phyloP scores from a whole-genome alignment of 2,113 vertebrate genomes.

The Eulacestoma nigropectus region DNA sequence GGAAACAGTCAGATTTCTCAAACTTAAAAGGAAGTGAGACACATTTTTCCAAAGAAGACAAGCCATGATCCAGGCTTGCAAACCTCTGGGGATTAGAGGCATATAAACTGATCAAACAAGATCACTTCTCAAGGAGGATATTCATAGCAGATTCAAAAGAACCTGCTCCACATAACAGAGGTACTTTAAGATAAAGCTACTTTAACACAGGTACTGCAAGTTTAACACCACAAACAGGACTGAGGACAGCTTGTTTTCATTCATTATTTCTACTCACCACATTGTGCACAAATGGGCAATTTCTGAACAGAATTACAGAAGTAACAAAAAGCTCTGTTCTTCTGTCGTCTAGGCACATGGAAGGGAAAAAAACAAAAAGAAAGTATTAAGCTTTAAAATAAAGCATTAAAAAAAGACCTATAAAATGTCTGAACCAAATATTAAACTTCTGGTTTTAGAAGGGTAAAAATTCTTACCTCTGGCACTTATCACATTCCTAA shows the following conservation, averaged over 20 bases:
- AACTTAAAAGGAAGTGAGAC: not conserved
- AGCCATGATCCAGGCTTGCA: not conserved
- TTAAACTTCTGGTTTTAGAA: not conserved
- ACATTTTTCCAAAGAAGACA: not conserved
- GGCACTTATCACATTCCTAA: conserved; percentile 97
- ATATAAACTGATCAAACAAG: not conserved
- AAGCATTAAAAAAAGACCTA: not conserved
- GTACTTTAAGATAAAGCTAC: not conserved
- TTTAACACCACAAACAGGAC: not conserved
- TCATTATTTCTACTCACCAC: conserved; percentile 81
- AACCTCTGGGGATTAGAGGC: not conserved
- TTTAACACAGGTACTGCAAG: not conserved
- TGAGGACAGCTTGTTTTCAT: not conserved
- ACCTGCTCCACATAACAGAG: not conserved
- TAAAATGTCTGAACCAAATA: not conserved
- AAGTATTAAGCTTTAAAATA: not conserved
- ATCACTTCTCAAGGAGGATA: not conserved
- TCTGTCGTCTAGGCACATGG: conserved; percentile 83
- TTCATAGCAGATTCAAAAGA: not conserved
- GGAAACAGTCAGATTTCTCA: not conserved
- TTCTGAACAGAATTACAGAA: conserved; percentile 94
- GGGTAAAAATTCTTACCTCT: conserved; percentile 79
- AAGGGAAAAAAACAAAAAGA: not conserved
- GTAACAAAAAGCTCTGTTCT: conserved; percentile 98
- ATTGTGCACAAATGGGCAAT: conserved; percentile 92